phyloP scores from a whole-genome alignment of 2,113 vertebrate genomes.

The Erinaceus europaeus region DNA sequence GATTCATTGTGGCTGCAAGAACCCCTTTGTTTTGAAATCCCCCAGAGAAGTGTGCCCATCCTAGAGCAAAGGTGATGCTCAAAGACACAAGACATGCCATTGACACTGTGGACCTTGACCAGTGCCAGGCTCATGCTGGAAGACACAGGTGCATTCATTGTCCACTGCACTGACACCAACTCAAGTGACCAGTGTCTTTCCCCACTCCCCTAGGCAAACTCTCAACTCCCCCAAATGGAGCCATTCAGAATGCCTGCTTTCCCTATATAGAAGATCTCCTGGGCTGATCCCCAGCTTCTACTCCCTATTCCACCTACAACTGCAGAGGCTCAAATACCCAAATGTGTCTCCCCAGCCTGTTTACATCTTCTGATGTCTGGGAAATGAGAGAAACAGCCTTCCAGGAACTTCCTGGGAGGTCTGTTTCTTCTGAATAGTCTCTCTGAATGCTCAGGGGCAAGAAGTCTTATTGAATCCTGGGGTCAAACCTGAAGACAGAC shows the following conservation, averaged over 20 bases:
- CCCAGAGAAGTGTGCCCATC: rapidly evolving
- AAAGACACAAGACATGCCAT: not conserved
- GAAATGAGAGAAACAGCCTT: too few species aligned
- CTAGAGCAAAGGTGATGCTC: not conserved
- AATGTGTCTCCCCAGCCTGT: not conserved
- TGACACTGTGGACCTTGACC: not conserved
- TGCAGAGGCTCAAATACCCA: not conserved
- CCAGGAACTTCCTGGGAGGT: too few species aligned
- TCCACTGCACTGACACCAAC: not conserved
- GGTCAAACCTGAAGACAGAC: too few species aligned
- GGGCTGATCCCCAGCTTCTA: not conserved
- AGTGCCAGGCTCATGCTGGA: not conserved
- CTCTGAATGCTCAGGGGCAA: too few species aligned
- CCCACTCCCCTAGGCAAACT: not conserved
- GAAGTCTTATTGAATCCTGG: too few species aligned
- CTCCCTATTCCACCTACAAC: not conserved
- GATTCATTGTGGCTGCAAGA: not conserved
- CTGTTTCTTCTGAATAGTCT: too few species aligned
- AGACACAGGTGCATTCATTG: not conserved
- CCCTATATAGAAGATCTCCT: not conserved
- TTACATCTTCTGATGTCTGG: too few species aligned
- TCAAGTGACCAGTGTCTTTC: not conserved
- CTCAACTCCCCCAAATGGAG: too few species aligned
- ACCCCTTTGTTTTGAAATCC: not conserved
- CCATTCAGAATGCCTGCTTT: not conserved